phyloP scores from a whole-genome alignment of 2,113 vertebrate species.

The Grammomys dolichurus region DNA sequence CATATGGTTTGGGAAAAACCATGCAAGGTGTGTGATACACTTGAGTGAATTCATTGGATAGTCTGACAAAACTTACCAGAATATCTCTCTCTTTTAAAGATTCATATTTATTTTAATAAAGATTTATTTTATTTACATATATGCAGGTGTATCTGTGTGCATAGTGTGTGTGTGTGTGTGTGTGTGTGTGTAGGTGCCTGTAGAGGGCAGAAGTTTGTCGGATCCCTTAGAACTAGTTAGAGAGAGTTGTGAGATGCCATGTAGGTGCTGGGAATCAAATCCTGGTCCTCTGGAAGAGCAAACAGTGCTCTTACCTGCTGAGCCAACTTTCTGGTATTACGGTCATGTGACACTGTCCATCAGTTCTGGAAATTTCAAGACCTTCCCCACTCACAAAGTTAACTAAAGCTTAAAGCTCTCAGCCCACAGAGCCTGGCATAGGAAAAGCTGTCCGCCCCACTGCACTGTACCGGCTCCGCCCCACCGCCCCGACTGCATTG shows the following conservation, averaged over 20 bases:
- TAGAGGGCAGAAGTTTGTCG: not conserved
- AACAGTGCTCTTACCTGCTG: not conserved
- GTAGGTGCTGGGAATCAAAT: not conserved
- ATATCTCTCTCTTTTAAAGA: not conserved
- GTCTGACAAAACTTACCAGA: not conserved
- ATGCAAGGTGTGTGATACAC: rapidly evolving
- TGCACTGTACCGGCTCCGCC: rapidly evolving
- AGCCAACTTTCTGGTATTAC: not conserved
- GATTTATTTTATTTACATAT: not conserved
- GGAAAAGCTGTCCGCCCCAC: not conserved
- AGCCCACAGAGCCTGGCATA: rapidly evolving
- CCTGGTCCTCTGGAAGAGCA: not conserved
- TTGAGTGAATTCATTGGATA: rapidly evolving
- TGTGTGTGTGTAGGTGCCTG: not conserved
- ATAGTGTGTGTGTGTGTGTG: not conserved
- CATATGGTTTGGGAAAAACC: not conserved
- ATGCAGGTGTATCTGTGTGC: not conserved
- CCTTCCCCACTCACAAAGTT: not conserved
- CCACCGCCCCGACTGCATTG: rapidly evolving
- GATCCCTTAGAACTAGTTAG: not conserved
- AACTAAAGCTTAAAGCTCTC: not conserved
- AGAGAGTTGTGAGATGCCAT: not conserved
- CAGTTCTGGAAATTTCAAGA: not conserved
- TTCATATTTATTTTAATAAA: not conserved
- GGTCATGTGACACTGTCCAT: not conserved